These are phyloP conservation scores for Rhabdophis nuchalis DNA, from an alignment of 2,797 vertebrate genomes.

Conservation along the genomic window DNA sequence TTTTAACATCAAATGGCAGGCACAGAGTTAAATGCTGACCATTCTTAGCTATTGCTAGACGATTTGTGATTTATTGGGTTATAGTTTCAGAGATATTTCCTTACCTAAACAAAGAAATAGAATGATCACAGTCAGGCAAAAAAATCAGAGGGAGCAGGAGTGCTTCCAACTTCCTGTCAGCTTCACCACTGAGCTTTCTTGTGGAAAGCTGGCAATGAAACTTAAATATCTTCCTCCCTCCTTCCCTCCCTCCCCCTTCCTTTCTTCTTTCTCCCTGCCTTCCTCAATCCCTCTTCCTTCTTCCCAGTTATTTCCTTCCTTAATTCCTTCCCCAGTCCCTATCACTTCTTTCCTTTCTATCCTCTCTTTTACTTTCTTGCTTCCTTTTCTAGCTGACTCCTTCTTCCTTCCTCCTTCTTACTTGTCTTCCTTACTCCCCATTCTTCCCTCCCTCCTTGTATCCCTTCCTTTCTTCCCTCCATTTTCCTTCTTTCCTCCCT, in stretches of 20 bases:
- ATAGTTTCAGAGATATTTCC: not conserved
- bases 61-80: not conserved
- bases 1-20: constrained; percentile 14
- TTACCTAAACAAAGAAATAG: not conserved
- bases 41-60: not conserved
- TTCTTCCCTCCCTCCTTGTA: not conserved
- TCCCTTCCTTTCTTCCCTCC: not conserved
- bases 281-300: not conserved
- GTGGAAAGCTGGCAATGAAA: not conserved
- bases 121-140: not conserved
- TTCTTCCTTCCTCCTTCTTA: not conserved
- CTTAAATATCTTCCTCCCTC: not conserved
- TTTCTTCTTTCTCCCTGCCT: not conserved
- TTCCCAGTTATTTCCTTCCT: not conserved
- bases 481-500: not conserved
- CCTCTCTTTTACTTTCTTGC: not conserved
- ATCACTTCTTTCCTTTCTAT: not conserved
- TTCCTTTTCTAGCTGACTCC: no score
- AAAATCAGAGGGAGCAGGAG: not conserved
- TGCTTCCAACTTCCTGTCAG: not conserved
- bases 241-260: not conserved
- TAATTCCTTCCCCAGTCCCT: not conserved
- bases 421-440: not conserved
- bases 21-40: constrained; percentile 29
- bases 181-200: not conserved